A percentile compares a stretch with the other conserved stretches of the same genome.
phyloP scores from a whole-genome alignment of 2,113 vertebrate genomes.

The Mobula hypostoma region DNA sequence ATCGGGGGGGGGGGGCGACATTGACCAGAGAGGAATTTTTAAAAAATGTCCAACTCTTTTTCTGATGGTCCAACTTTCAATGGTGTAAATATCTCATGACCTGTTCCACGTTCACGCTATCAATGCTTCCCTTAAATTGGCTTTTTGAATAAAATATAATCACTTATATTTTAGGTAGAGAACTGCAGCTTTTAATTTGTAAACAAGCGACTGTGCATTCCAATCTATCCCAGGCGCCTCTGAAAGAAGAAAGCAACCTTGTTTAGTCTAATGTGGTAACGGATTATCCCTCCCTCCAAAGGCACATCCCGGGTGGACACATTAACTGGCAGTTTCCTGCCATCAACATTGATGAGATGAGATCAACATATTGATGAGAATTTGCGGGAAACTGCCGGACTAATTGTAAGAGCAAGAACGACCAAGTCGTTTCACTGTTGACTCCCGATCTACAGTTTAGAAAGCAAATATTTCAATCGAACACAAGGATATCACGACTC shows the following conservation, averaged over 20 bases:
- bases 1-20: too few relatives aligned
- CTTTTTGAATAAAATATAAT: background rate
- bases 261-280: background rate
- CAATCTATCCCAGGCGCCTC: background rate
- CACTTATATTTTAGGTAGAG: background rate
- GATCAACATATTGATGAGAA: background rate
- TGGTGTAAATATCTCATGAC: background rate
- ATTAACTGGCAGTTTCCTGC: background rate
- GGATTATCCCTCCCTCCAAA: background rate
- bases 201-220: too few relatives aligned
- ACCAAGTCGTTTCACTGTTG: background rate
- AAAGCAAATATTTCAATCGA: background rate
- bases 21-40: background rate
- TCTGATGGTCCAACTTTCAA: background rate
- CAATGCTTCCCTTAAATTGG: background rate
- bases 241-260: background rate
- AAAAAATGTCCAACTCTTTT: background rate
- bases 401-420: background rate
- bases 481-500: background rate
- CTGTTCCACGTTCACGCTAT: background rate
- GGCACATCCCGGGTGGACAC: background rate
- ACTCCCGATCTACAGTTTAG: background rate
- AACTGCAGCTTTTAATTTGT: background rate
- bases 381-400: background rate
- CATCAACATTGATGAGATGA: too few relatives aligned